phyloP scores from a whole-genome alignment of 2,797 vertebrate genomes.

The Sebastes hubbsi region DNA sequence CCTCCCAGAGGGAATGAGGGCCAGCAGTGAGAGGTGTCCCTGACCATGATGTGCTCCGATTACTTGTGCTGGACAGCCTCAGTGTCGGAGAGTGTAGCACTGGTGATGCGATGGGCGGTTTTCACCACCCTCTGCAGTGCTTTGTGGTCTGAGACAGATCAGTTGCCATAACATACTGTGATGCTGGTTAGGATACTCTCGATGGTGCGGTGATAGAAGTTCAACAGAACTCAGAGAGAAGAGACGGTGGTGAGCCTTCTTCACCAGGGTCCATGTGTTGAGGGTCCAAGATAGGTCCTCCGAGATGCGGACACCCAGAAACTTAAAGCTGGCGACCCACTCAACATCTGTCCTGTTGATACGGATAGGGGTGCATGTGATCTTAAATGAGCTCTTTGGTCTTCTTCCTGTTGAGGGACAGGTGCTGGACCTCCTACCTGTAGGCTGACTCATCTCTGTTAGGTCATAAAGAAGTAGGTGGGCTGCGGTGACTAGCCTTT shows the following conservation, averaged over 20 bases:
- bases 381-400: not conserved
- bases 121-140: too few species aligned
- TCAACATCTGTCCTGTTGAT: not conserved
- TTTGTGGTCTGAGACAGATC: too few species aligned
- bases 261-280: too few species aligned
- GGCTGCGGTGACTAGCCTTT: too few species aligned
- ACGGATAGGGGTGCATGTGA: too few species aligned
- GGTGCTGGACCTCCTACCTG: not conserved
- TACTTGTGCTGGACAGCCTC: not conserved
- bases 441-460: not conserved
- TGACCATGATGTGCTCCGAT: not conserved
- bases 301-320: not conserved
- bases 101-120: too few species aligned
- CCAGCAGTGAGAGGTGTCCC: not conserved
- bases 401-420: not conserved
- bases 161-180: not conserved
- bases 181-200: too few species aligned
- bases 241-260: too few species aligned
- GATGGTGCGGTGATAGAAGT: too few species aligned
- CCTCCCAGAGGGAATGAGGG: too few species aligned
- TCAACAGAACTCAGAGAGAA: too few species aligned
- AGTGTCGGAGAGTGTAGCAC: not conserved
- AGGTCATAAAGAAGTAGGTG: too few species aligned
- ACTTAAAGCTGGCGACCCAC: not conserved
- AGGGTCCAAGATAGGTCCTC: not conserved